Evolutionary conservation across 2,888 invertebrate species (phyloP), one percentile per base, ranked within the genome.

Genomic region (Phlogophora meticulosa): DNA sequence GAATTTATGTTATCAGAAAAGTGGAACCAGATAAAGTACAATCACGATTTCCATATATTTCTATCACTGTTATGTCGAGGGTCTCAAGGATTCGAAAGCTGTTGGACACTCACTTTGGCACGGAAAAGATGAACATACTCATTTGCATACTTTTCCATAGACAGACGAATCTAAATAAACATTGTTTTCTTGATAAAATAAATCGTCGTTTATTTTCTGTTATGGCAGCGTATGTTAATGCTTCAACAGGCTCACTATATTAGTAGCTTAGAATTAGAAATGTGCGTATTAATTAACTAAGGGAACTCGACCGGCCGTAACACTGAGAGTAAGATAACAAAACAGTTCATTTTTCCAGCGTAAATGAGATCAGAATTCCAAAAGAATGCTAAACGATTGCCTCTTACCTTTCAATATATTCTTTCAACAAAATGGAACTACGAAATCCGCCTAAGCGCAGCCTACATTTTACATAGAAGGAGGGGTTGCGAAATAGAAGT

Each of bases 381-480:
- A 68, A 43, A n/a, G 15, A 42, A 42, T 48, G 9, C 22, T 17
- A 20, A 74, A 48, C 28, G 24, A 36, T 45, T 34, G 38, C 52
- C 32, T 58, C 52, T 57, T 13, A 40, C 28, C 24, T 42, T 59
- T 58, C 55, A 56, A 76, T 62, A 65, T 49, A 76, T 76, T 60
- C 49, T 42, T 63, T 63, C 45, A 42, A 70, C 48, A 45, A 58
- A 73, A 63, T 64, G 15, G 45, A 48, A 55, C 63, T 65, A 28
- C 24, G 20, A 69, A 77, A 65, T 61, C 63, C 69, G 24, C 45
- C 73, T 76, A 70, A 80, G 53, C 66, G 59, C 24, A 57, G 53
- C 56, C 48, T 78, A 70, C 59, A 80, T 80, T 80, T 77, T 80
- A 80, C 53, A 79, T 74, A 58, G 59, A 57, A 70, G 70, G 69